Conservation (phyloP, 2,888 invertebrate species). For the Dryocosmus kuriphilus region DNA sequence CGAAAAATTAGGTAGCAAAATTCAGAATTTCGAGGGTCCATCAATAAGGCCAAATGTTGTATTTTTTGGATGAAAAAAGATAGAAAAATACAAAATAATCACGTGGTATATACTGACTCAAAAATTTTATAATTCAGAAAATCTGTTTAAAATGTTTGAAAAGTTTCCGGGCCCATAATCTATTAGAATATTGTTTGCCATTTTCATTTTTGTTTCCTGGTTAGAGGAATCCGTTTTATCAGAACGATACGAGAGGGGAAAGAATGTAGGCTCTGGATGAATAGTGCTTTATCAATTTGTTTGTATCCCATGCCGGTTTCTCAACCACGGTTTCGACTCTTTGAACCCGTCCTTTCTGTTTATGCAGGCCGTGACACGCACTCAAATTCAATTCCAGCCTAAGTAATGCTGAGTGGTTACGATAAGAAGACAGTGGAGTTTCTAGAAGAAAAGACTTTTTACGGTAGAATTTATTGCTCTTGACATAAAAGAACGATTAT, state of each 20-base stretch:
- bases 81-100: too few relatives aligned
- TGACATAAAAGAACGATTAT: conserved; percentile 4
- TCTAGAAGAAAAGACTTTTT: background rate
- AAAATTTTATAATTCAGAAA: too few relatives aligned
- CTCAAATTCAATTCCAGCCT: conserved; percentile 20
- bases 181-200: too few relatives aligned
- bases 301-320: conserved; percentile 21
- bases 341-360: conserved; percentile 7
- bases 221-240: background rate
- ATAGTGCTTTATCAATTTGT: conserved; percentile 32
- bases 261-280: conserved; percentile 19
- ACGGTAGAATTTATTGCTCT: background rate
- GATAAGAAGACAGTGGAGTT: conserved; percentile 19
- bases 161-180: too few relatives aligned
- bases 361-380: conserved; percentile 13
- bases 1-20: too few relatives aligned
- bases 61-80: too few relatives aligned
- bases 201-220: background rate
- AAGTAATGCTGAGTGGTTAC: conserved; percentile 10
- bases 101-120: too few relatives aligned
- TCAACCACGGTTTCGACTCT: conserved; percentile 8
- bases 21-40: too few relatives aligned
- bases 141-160: too few relatives aligned
- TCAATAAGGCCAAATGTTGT: too few relatives aligned
- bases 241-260: background rate